These are phyloP conservation scores for Corvus hawaiiensis DNA, from an alignment of 2,113 vertebrate species.

Conservation along the genomic window DNA sequence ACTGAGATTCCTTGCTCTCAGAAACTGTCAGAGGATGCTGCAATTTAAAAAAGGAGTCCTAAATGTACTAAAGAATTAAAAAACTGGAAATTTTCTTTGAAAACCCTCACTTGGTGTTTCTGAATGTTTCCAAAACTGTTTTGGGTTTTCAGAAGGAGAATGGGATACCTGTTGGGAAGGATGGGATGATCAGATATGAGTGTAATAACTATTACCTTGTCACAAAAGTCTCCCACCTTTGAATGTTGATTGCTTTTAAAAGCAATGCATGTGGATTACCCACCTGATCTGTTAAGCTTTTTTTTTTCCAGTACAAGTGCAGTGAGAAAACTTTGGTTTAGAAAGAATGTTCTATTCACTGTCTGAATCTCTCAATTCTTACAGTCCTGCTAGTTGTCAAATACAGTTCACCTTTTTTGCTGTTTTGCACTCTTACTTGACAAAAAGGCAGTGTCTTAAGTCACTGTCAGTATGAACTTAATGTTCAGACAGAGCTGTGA, in stretches of 20 bases:
- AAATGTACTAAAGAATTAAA: not conserved
- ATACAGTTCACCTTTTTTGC: not conserved
- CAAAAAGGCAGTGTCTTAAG: not conserved
- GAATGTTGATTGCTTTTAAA: not conserved
- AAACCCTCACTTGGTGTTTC: not conserved
- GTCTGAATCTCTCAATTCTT: not conserved
- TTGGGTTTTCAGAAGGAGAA: not conserved
- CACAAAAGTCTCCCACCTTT: not conserved
- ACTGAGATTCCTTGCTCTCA: not conserved
- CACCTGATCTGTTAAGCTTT: not conserved
- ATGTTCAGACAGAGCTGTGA: not conserved
- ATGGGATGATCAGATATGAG: not conserved
- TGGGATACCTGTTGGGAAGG: not conserved
- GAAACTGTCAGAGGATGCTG: not conserved
- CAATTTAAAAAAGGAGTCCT: not conserved
- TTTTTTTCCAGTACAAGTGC: not conserved
- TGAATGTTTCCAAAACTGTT: not conserved
- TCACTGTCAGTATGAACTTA: not conserved
- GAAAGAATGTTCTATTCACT: not conserved
- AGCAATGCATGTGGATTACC: not conserved
- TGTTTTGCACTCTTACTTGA: not conserved
- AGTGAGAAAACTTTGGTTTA: not conserved
- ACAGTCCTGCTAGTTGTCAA: fast-evolving
- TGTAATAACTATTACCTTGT: not conserved
- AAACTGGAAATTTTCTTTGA: not conserved